Conservation (phyloP, 2,113 vertebrate genomes). For the Apodemus speciosus region DNA sequence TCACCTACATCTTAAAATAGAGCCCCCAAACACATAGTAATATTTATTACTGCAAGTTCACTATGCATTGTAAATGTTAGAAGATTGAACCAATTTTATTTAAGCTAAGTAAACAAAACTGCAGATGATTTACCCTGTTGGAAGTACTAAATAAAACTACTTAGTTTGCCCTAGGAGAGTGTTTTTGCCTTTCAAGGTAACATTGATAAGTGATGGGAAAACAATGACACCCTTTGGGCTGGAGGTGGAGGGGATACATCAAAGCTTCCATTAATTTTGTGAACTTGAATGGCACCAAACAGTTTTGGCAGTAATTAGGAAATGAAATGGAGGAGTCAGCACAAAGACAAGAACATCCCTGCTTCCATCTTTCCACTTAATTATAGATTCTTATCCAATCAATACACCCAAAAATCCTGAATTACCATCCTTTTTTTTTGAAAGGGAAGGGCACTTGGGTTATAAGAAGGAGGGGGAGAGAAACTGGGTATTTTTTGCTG, state of each 20-base stretch:
- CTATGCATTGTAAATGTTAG: constrained; percentile 5
- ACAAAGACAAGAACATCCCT: background rate
- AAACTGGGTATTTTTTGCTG: constrained; percentile 15
- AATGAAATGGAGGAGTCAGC: constrained; percentile 45
- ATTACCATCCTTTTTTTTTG: constrained; percentile 1
- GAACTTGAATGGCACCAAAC: background rate
- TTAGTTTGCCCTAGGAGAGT: background rate
- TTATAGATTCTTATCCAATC: constrained; percentile 60
- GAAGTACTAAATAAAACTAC: constrained; percentile 30
- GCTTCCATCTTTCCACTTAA: constrained; percentile 45
- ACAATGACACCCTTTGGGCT: background rate
- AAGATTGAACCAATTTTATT: constrained; percentile 23
- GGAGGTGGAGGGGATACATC: background rate
- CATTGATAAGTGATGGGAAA: background rate
- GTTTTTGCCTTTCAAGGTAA: background rate
- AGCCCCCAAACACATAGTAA: background rate
- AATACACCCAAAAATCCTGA: constrained; percentile 51
- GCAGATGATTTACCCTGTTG: background rate
- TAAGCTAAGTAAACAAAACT: constrained; percentile 5
- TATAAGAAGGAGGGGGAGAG: background rate
- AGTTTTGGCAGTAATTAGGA: background rate
- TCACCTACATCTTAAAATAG: constrained; percentile 52
- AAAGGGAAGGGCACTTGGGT: background rate
- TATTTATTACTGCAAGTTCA: constrained; percentile 44
- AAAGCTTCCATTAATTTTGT: background rate